phyloP scores from a whole-genome alignment of 2,888 invertebrate species.

The Acanthosepion esculentum region DNA sequence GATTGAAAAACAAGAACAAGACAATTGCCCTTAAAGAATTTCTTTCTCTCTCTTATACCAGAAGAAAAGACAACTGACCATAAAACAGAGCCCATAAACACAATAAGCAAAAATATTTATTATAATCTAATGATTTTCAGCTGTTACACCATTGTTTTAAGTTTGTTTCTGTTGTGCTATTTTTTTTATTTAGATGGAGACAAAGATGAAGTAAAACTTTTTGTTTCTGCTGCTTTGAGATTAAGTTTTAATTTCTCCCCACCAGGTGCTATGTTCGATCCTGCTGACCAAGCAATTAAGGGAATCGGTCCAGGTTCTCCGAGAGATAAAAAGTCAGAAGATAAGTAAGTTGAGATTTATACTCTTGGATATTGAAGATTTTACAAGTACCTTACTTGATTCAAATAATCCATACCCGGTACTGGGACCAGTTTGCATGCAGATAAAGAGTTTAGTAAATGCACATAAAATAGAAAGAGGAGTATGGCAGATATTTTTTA shows the following conservation, averaged over 20 bases:
- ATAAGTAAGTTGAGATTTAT: slow-evolving; percentile 81
- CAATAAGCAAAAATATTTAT: background rate
- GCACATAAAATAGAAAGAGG: too few relatives aligned
- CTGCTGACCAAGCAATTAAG: slow-evolving; percentile 81
- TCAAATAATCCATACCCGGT: too few relatives aligned
- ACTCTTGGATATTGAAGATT: background rate
- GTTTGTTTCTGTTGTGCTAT: background rate
- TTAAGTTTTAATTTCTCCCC: background rate
- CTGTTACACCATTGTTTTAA: background rate
- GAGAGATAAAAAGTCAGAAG: slow-evolving; percentile 84
- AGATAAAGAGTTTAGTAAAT: too few relatives aligned
- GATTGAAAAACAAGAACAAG: background rate
- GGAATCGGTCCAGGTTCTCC: slow-evolving; percentile 76
- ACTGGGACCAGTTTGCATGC: too few relatives aligned
- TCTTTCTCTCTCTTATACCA: background rate
- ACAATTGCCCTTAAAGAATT: background rate
- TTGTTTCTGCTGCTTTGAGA: background rate
- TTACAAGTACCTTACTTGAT: background rate
- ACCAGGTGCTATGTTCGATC: slow-evolving; percentile 80
- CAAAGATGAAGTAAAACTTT: background rate
- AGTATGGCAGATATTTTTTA: too few relatives aligned
- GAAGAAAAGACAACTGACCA: background rate
- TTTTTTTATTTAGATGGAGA: background rate
- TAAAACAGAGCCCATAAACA: background rate
- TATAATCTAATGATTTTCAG: background rate